Base-by-base conservation (phyloP, 2,113 vertebrate species). In the Ameiurus melas region DNA sequence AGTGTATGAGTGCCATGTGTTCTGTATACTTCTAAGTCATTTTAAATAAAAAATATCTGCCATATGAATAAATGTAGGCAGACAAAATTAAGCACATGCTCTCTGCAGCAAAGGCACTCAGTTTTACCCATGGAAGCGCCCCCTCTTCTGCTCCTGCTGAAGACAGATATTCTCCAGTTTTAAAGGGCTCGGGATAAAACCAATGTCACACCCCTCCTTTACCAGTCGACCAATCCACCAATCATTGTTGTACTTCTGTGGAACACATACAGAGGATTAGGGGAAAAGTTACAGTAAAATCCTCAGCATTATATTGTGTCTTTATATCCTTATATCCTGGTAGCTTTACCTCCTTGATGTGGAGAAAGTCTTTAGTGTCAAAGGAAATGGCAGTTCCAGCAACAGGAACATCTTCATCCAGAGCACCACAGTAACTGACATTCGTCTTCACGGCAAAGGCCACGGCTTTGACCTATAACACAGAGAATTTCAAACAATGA, bases 151-250 rank as follows among this genome's bases (percentile, higher is more conserved):
- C 70, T 99, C 98, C 92, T 99, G 98, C 91, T 98, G 97, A 84
- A 98, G 96, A 88, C 97, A 95, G 92, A 99, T 97, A 80, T 97
- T 98, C 93, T 99, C 98, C 93, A 99, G 91, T 75, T 98, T 95
- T 75, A 99, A 95, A 0, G 98, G 98, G 92, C 98, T 99, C 4
- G 98, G 98, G 89, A 99, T 99, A 91, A 99, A 99, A 91, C 98
- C 98, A 12, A 98, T 97, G 93, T 99, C 98, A 30, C 98, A 98
- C 92, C 98, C 98, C 86, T 99, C 98, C 92, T 99, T 99, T 57
- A 99, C 98, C 94, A 99, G 95, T 73, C 98, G 95, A 68, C 98
- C 98, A 92, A 99, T 99, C 98, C 98, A 99, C 98, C 98, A 99
- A 94, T 99, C 98, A 25, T 99, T 99, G 89, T 97, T 99, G 85